A percentile compares a stretch with the other conserved stretches of the same genome.
These are phyloP conservation scores for Pomacea maculata DNA, from an alignment of 1,140 invertebrate genomes.

Conservation along the genomic window DNA sequence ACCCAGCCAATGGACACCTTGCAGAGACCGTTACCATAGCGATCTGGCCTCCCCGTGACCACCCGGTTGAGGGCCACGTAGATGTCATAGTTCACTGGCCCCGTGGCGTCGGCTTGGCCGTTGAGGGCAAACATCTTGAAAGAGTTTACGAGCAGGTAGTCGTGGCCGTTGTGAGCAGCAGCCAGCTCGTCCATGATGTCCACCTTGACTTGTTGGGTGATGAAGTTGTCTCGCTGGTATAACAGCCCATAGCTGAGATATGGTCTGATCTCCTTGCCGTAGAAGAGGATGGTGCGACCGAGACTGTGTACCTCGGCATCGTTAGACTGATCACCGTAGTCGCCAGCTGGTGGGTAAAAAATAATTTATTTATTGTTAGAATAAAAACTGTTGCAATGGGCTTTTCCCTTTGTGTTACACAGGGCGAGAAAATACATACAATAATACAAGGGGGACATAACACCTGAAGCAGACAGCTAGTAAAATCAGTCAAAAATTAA, in stretches of 20 bases:
- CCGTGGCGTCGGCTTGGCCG: conserved; percentile 16
- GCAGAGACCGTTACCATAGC: conserved; percentile 16
- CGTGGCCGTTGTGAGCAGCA: conserved; percentile 11
- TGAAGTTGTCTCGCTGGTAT: background rate
- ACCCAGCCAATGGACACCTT: background rate
- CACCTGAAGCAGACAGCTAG: too few relatives aligned
- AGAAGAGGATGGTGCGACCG: background rate
- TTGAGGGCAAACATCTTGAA: conserved; percentile 19
- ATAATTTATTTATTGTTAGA: too few relatives aligned
- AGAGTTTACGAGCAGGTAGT: conserved; percentile 15
- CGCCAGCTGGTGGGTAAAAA: conserved; percentile 5
- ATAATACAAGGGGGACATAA: too few relatives aligned
- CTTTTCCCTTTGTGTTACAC: too few relatives aligned
- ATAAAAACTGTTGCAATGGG: too few relatives aligned
- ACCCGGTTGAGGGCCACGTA: conserved; percentile 26
- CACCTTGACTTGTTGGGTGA: background rate
- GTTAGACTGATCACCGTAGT: conserved; percentile 6
- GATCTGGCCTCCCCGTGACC: background rate
- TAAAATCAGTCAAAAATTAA: too few relatives aligned
- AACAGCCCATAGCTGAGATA: conserved; percentile 1
- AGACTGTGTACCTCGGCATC: conserved; percentile 21
- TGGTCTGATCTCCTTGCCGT: background rate
- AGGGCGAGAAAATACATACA: too few relatives aligned
- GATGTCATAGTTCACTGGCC: conserved; percentile 21
- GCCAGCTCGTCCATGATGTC: conserved; percentile 16